Conservation (phyloP, 2,888 invertebrate species). For the Rhamnusium bicolor region DNA sequence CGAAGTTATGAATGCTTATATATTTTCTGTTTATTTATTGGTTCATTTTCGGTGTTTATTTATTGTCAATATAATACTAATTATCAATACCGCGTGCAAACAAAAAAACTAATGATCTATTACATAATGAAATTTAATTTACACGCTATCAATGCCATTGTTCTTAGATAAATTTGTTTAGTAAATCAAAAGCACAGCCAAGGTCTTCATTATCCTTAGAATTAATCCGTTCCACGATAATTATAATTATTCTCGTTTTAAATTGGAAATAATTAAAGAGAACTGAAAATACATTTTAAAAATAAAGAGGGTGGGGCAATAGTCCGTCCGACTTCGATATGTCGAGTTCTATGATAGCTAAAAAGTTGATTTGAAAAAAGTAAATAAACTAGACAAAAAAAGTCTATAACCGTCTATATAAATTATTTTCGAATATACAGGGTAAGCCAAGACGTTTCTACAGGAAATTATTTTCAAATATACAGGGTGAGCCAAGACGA, state of each 20-base stretch:
- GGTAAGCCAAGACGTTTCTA: too few relatives aligned
- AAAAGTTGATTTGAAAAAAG: too few relatives aligned
- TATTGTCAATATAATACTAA: background rate
- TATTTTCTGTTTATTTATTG: background rate
- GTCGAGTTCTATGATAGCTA: too few relatives aligned
- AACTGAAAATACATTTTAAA: too few relatives aligned
- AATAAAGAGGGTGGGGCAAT: too few relatives aligned
- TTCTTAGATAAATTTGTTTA: slow-evolving; percentile 1
- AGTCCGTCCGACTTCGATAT: too few relatives aligned
- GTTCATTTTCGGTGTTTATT: background rate
- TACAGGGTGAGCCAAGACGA: too few relatives aligned
- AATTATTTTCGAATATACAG: too few relatives aligned
- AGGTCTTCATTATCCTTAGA: slow-evolving; percentile 12
- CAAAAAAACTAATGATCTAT: slow-evolving; percentile 3
- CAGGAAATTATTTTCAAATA: too few relatives aligned
- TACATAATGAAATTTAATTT: slow-evolving; percentile 19
- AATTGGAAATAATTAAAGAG: background rate
- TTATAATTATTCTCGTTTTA: background rate
- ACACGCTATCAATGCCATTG: slow-evolving; percentile 4
- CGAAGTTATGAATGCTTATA: background rate
- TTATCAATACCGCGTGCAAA: background rate
- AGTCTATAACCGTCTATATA: too few relatives aligned
- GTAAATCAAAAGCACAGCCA: slow-evolving; percentile 2
- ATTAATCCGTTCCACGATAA: background rate
- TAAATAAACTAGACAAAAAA: too few relatives aligned